A percentile compares a stretch with the other conserved stretches of the same genome.
phyloP scores from a whole-genome alignment of 64 coral and sea anemone genomes.

The Dendrophyllia cribrosa region DNA sequence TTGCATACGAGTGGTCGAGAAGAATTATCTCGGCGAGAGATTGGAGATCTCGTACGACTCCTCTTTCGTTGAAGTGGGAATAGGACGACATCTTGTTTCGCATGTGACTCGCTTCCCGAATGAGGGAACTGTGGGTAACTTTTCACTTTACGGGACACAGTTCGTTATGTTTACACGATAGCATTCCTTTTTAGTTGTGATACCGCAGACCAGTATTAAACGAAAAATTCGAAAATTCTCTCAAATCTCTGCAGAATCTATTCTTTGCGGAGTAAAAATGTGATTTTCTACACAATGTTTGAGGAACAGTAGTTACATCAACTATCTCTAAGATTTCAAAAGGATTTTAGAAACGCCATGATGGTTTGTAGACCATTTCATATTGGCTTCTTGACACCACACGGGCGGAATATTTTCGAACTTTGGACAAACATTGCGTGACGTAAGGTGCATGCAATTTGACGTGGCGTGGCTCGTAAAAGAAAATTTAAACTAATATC shows the following conservation, averaged over 20 bases:
- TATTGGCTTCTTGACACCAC: no score
- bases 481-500: not conserved
- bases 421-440: constrained; percentile 1
- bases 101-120: not conserved
- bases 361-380: no score
- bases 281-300: no score
- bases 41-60: constrained; percentile 80
- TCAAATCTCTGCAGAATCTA: not conserved
- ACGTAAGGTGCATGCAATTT: not conserved
- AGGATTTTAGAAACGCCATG: no score
- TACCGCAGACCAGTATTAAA: not conserved
- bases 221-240: not conserved
- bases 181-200: not conserved
- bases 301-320: no score
- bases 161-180: not conserved
- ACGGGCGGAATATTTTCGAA: not conserved
- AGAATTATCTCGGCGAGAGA: constrained; percentile 87
- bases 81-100: constrained; percentile 50
- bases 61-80: constrained; percentile 34
- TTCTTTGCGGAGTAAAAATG: no score
- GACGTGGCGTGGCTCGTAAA: not conserved
- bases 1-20: constrained; percentile 91
- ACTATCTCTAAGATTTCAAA: no score
- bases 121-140: constrained; percentile 6
- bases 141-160: not conserved